Conservation (phyloP, 2,113 vertebrate genomes). For the Rhodinocichla rosea region DNA sequence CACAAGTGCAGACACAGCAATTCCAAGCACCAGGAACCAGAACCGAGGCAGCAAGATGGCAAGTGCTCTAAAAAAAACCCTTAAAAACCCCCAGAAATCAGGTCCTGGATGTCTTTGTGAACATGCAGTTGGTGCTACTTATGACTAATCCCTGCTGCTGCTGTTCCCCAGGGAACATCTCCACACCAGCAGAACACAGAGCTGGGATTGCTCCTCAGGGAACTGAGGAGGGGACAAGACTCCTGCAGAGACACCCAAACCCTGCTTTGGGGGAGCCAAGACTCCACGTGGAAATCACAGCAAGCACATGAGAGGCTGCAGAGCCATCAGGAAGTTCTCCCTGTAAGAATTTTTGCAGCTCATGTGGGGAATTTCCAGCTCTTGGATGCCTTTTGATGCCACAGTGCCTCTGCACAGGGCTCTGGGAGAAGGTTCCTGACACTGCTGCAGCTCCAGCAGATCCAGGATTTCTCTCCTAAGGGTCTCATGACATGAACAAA, state of each 20-base stretch:
- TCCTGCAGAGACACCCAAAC: background rate
- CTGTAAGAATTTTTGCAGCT: background rate
- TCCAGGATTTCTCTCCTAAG: background rate
- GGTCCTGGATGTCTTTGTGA: background rate
- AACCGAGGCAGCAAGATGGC: background rate
- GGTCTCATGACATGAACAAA: background rate
- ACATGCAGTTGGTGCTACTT: background rate
- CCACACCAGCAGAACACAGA: background rate
- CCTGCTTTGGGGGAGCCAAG: background rate
- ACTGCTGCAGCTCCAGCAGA: background rate
- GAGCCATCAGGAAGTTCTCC: background rate
- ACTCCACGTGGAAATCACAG: background rate
- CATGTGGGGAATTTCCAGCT: background rate
- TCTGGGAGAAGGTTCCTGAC: background rate
- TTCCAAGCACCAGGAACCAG: background rate
- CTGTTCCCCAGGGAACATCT: background rate
- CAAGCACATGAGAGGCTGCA: background rate
- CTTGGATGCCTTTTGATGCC: background rate
- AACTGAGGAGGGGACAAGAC: background rate
- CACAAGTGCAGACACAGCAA: background rate
- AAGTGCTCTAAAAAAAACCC: background rate
- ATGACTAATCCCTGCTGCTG: conserved; percentile 35
- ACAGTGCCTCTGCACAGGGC: background rate
- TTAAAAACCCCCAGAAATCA: background rate
- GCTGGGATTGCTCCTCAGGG: background rate